These are phyloP conservation scores for Esox lucius DNA, from an alignment of 2,797 vertebrate genomes.

Conservation along the genomic window DNA sequence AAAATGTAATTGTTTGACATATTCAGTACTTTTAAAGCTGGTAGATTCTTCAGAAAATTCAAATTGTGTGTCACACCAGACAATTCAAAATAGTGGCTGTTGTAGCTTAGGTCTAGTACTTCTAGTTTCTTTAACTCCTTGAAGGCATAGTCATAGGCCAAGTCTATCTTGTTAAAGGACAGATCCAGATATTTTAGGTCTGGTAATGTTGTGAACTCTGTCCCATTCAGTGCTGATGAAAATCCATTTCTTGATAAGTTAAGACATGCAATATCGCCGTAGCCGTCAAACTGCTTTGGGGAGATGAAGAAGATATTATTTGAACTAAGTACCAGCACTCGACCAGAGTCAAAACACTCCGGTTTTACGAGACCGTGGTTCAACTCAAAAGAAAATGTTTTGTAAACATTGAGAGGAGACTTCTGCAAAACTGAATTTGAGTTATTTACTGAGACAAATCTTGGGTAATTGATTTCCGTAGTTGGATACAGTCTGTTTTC, in stretches of 20 bases:
- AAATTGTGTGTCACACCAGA: conserved; percentile 72
- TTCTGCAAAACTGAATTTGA: conserved; percentile 24
- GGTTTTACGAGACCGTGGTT: conserved; percentile 63
- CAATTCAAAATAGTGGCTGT: conserved; percentile 78
- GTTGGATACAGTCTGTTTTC: conserved; percentile 80
- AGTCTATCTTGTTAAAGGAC: conserved; percentile 78
- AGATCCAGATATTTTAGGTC: conserved; percentile 81
- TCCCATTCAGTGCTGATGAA: conserved; percentile 73
- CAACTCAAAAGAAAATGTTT: conserved; percentile 36
- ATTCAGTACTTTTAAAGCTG: conserved; percentile 75
- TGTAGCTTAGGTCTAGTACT: conserved; percentile 78
- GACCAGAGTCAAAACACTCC: conserved; percentile 73
- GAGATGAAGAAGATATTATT: conserved; percentile 82
- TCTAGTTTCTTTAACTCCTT: conserved; percentile 67
- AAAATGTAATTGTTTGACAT: conserved; percentile 77
- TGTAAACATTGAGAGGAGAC: conserved; percentile 28
- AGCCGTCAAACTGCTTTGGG: conserved; percentile 67
- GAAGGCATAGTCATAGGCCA: conserved; percentile 76
- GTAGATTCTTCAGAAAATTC: conserved; percentile 75
- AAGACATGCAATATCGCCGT: conserved; percentile 76
- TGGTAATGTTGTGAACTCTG: conserved; percentile 70
- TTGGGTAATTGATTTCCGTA: not conserved
- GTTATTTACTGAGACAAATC: not conserved
- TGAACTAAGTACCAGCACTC: conserved; percentile 77
- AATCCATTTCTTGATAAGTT: conserved; percentile 83